Conservation (phyloP, 2,797 vertebrate genomes). For the Galago senegalensis region DNA sequence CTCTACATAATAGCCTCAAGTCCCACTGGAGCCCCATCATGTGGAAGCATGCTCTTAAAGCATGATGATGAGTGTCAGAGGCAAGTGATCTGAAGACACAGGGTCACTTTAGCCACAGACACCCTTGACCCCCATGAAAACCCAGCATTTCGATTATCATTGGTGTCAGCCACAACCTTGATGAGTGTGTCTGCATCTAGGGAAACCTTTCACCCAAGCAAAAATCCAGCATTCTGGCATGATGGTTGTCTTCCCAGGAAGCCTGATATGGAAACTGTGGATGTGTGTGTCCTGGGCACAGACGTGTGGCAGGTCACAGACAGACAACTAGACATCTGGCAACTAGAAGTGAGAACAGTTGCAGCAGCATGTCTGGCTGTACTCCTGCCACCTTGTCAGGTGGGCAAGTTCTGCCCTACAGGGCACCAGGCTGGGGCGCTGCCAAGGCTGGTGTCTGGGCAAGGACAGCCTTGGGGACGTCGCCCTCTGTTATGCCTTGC, state of each 20-base stretch:
- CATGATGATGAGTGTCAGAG: conserved; percentile 55
- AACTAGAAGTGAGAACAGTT: neutral
- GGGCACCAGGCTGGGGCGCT: neutral
- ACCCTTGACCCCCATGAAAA: neutral
- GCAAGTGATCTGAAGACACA: conserved; percentile 74
- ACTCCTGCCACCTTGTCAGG: neutral
- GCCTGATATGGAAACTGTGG: neutral
- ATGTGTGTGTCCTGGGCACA: neutral
- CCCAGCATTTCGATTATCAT: neutral
- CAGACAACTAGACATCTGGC: neutral
- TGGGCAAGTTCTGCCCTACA: neutral
- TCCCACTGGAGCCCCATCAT: conserved; percentile 69
- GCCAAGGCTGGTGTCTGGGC: neutral
- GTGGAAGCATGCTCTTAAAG: conserved; percentile 74
- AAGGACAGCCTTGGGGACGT: neutral
- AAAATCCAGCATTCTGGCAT: neutral
- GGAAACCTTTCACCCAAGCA: neutral
- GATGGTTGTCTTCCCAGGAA: neutral
- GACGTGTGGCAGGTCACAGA: neutral
- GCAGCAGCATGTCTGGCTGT: neutral
- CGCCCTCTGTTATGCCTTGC: neutral
- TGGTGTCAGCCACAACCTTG: neutral
- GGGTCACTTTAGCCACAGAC: neutral
- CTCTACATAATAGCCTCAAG: neutral
- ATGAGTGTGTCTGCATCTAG: neutral